Evolutionary conservation across 2,113 vertebrate genomes (phyloP).

Genomic region (Tinamus guttatus): DNA sequence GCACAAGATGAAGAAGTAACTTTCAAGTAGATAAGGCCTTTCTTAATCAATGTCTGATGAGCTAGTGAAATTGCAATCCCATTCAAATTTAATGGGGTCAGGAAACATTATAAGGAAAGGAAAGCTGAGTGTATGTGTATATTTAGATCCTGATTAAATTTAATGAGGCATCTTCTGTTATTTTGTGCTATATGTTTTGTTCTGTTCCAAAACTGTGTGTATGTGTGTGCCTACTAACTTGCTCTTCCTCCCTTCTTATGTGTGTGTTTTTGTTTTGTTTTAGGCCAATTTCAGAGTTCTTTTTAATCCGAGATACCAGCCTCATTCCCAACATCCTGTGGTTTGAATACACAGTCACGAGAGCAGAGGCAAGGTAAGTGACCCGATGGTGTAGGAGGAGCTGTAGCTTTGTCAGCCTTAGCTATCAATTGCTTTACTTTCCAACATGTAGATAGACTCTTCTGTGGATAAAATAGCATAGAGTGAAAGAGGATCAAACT

Average conservation of each 20-base stretch:
- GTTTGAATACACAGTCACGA: constrained; percentile 99
- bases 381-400: background rate
- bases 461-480: background rate
- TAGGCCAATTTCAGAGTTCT: constrained; percentile 97
- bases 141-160: background rate
- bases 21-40: background rate
- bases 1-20: background rate
- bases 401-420: background rate
- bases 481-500: background rate
- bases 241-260: background rate
- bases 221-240: background rate
- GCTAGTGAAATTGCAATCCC: background rate
- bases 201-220: background rate
- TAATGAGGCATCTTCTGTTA: background rate
- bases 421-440: background rate
- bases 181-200: background rate
- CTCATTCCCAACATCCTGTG: constrained; percentile 98
- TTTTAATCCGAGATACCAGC: constrained; percentile 97
- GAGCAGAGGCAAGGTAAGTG: constrained; percentile 96
- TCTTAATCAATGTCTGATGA: background rate
- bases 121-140: background rate
- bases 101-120: background rate
- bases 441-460: background rate
- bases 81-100: background rate
- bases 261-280: background rate